Percentiles rank a stretch among this genome's conserved stretches.
Conservation (phyloP, 2,113 vertebrate genomes). For the Triplophysa siluroides region DNA sequence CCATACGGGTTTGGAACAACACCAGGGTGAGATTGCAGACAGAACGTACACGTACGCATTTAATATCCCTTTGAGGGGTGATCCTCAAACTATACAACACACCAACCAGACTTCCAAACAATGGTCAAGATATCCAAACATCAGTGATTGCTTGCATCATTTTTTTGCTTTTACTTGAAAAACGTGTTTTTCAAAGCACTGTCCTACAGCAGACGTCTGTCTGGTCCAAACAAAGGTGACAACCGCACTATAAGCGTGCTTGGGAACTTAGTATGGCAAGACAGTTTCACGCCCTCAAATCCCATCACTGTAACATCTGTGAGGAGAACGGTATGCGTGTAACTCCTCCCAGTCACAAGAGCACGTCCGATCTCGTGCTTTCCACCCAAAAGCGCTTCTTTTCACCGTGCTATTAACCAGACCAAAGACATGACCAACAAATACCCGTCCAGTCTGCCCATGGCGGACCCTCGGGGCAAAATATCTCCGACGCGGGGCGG, state of each 20-base stretch:
- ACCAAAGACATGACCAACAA: neutral
- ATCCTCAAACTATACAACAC: no score
- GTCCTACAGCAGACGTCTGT: neutral
- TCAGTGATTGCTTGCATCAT: slow-evolving; percentile 6
- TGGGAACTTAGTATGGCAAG: slow-evolving; percentile 3
- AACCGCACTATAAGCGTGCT: neutral
- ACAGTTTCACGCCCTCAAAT: neutral
- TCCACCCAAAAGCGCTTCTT: neutral
- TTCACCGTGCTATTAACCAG: slow-evolving; percentile 25
- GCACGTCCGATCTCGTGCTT: neutral
- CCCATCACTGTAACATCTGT: neutral
- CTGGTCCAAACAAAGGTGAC: neutral
- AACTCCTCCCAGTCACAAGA: neutral
- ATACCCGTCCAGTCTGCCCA: neutral
- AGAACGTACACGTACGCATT: no score
- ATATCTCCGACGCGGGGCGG: slow-evolving; percentile 8
- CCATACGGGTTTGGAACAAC: no score
- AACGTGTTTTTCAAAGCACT: neutral
- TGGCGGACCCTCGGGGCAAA: slow-evolving; percentile 17
- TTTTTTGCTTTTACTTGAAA: neutral
- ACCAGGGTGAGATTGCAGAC: no score
- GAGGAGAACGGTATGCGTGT: neutral
- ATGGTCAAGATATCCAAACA: neutral
- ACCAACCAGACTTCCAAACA: no score
- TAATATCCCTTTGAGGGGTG: no score